Base-by-base conservation (phyloP, 2,888 invertebrate species). In the Caenorhabditis zanzibari region DNA sequence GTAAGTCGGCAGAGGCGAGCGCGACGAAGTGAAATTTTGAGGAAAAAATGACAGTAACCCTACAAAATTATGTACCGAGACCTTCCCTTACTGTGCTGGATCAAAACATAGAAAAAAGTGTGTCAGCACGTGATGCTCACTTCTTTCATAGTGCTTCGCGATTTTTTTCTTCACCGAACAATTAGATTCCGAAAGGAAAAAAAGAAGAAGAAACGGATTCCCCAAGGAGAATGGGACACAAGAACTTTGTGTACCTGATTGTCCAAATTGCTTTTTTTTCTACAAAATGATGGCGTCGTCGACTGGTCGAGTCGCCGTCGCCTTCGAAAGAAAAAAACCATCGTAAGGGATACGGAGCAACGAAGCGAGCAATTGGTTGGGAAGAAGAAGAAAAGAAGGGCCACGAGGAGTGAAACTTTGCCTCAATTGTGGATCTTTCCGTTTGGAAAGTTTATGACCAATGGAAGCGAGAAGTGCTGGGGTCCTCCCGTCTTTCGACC, bases 181-280 rank as follows among this genome's bases (percentile, higher is more conserved):
- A 77, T 77, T 77, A 52, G 63, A 77, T 77, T 77, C 44, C 44
- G 26, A 41, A 38, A 12, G 22, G 9, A 38, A 12, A 61, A 19
- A 16, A 16, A 3, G n/a, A 47, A 19, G 19, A 32, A 41, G 63
- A 38, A 35, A 28, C 9, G 14, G 28, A 12, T 56, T 63, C 71
- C 79, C 49, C 44, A 44, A 52, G 71, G 52, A 54, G 52, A n/a
- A 32, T 41, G 69, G 63, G 71, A 71, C 71, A 71, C 79, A 52
- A 79, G 79, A 79, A 79, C 79, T 79, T 79, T 79, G 71, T 71
- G 79, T 79, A 79, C 79, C 79, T 79, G 79, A 79, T 79, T 79
- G 79, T 47, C 71, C 71, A 79, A 79, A 79, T 79, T 79, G 79
- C 79, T 71, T 79, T 77, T 77, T 74, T 79, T 58, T 71, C 68